phyloP scores from a whole-genome alignment of 2,113 vertebrate genomes.

The Smithornis capensis region DNA sequence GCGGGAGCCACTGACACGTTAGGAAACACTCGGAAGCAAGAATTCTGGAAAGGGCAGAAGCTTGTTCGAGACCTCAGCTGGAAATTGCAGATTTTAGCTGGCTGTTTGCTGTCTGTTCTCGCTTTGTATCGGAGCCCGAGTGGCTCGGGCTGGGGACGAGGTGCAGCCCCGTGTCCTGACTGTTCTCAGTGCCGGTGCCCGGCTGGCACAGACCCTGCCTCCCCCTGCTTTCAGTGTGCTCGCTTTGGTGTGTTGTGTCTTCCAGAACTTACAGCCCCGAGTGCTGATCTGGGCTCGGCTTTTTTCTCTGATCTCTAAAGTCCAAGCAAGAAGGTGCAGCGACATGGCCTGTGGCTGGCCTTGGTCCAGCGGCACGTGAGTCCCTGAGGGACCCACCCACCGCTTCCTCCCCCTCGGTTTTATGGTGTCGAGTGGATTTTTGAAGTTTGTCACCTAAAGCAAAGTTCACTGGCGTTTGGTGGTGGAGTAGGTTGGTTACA shows the following conservation, averaged over 20 bases:
- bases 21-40: fast-evolving
- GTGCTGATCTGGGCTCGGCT: fast-evolving
- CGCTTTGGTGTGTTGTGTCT: fast-evolving
- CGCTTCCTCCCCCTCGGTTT: background rate
- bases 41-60: background rate
- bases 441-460: conserved; percentile 43
- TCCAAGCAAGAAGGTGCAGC: fast-evolving
- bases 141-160: fast-evolving
- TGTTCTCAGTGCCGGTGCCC: fast-evolving
- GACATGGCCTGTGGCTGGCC: background rate
- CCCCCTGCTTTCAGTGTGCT: background rate
- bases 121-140: fast-evolving
- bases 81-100: fast-evolving
- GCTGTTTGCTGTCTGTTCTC: background rate
- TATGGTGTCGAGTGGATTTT: background rate
- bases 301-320: background rate
- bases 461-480: conserved; percentile 12
- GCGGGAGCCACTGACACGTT: fast-evolving
- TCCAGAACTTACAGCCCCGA: background rate
- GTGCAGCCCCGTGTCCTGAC: fast-evolving
- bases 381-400: background rate
- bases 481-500: background rate
- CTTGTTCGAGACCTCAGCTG: background rate
- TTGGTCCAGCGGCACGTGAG: background rate
- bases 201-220: background rate